Evolutionary conservation across 2,113 vertebrate genomes (phyloP).

Genomic region (Zingel zingel): DNA sequence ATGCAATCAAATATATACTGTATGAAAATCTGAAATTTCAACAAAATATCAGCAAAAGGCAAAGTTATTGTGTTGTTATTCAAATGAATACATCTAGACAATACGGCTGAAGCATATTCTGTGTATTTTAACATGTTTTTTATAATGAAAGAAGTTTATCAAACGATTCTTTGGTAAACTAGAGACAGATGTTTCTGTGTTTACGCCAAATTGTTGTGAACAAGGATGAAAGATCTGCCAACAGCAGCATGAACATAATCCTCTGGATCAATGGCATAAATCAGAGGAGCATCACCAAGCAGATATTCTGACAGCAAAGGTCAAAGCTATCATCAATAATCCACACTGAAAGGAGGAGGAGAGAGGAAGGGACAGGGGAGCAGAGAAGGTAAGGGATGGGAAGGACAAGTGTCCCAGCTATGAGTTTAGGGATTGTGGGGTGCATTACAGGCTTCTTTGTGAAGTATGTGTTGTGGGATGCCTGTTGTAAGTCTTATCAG

Average conservation of each 20-base stretch:
- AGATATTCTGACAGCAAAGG: constrained; percentile 56
- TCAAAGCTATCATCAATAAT: constrained; percentile 46
- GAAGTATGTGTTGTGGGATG: neutral
- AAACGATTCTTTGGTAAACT: neutral
- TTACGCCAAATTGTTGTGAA: constrained; percentile 20
- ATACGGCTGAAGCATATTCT: neutral
- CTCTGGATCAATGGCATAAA: constrained; percentile 44
- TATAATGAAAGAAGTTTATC: neutral
- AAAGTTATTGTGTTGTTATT: neutral
- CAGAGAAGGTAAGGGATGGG: neutral
- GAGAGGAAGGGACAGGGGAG: neutral
- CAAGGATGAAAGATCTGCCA: constrained; percentile 31
- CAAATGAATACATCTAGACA: too few species aligned
- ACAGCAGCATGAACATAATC: constrained; percentile 40
- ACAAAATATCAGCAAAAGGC: neutral
- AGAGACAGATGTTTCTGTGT: neutral
- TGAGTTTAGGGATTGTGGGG: neutral
- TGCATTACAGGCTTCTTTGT: neutral
- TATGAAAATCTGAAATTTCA: neutral
- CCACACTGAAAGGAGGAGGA: constrained; percentile 10
- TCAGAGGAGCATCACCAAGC: constrained; percentile 43
- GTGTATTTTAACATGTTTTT: neutral
- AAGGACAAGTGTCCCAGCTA: neutral
- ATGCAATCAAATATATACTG: neutral
- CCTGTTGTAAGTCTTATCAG: constrained; percentile 5